These are phyloP conservation scores for Ostrea denselamellosa DNA, from an alignment of 1,140 invertebrate species.

Conservation along the genomic window DNA sequence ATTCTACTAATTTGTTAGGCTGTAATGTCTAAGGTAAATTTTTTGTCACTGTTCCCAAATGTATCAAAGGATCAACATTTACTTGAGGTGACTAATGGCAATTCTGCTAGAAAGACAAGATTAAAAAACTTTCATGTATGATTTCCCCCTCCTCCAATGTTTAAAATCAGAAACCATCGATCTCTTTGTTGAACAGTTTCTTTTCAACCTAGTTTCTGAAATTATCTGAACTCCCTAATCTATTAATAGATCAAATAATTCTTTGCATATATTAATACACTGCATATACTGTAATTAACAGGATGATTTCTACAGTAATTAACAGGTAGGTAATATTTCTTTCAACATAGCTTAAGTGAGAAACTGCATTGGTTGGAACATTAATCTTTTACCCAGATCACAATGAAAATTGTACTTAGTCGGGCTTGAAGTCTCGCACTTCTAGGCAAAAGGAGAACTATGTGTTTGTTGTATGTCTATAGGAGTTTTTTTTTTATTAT, in stretches of 20 bases:
- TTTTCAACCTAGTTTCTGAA: neutral
- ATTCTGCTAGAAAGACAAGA: no score
- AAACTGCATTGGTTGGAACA: neutral
- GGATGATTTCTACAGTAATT: neutral
- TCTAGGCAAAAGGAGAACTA: conserved; percentile 5
- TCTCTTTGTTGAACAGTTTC: neutral
- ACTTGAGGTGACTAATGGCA: no score
- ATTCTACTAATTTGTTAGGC: no score
- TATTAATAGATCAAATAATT: neutral
- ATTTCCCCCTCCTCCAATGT: no score
- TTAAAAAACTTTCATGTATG: no score
- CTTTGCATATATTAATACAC: neutral
- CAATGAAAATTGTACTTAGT: neutral
- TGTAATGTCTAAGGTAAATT: no score
- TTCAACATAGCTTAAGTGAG: neutral
- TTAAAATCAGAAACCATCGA: no score
- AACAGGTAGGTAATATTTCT: neutral
- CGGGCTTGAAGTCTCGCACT: conserved; percentile 2
- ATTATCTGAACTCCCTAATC: neutral
- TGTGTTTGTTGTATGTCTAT: conserved; percentile 27
- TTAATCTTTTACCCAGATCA: neutral
- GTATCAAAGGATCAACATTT: no score
- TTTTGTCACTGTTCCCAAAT: no score
- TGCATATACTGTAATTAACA: neutral
- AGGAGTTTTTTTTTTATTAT: conserved; percentile 26